Evolutionary conservation across 1,140 invertebrate genomes (phyloP).

Genomic region (Ceratosolen solmsi): DNA sequence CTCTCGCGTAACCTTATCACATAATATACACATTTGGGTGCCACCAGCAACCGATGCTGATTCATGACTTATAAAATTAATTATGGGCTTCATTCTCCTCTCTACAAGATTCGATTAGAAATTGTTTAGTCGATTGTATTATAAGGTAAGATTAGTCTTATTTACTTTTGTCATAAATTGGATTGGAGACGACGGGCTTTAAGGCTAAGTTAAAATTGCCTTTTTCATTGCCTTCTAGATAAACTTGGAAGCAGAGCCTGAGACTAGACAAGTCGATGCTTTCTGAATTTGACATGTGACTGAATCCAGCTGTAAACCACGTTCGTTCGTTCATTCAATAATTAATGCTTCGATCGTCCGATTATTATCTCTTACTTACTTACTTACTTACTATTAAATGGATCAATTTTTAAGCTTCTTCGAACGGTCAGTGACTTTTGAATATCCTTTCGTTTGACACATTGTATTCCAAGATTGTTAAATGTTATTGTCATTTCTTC

Average conservation of each 20-base stretch:
- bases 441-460: slow-evolving; percentile 96
- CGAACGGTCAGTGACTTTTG: slow-evolving; percentile 85
- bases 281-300: slow-evolving; percentile 84
- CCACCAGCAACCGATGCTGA: slow-evolving; percentile 87
- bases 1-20: slow-evolving; percentile 92
- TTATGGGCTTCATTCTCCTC: slow-evolving; percentile 91
- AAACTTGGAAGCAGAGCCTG: slow-evolving; percentile 96
- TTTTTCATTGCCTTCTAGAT: slow-evolving; percentile 82
- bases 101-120: slow-evolving; percentile 77
- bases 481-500: slow-evolving; percentile 87
- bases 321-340: slow-evolving; percentile 9
- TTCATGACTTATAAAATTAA: slow-evolving; percentile 88
- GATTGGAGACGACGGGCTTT: slow-evolving; percentile 89
- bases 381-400: slow-evolving; percentile 89
- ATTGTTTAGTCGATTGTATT: slow-evolving; percentile 23
- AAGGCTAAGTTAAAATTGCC: slow-evolving; percentile 78
- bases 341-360: neutral
- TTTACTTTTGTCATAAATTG: slow-evolving; percentile 95
- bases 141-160: slow-evolving; percentile 16
- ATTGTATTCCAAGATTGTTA: slow-evolving; percentile 95
- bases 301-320: slow-evolving; percentile 85
- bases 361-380: too few species aligned
- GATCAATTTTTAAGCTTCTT: slow-evolving; percentile 92
- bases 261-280: slow-evolving; percentile 95
- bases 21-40: slow-evolving; percentile 91